Conservation (phyloP, 2,113 vertebrate genomes). For the Strix aluco region DNA sequence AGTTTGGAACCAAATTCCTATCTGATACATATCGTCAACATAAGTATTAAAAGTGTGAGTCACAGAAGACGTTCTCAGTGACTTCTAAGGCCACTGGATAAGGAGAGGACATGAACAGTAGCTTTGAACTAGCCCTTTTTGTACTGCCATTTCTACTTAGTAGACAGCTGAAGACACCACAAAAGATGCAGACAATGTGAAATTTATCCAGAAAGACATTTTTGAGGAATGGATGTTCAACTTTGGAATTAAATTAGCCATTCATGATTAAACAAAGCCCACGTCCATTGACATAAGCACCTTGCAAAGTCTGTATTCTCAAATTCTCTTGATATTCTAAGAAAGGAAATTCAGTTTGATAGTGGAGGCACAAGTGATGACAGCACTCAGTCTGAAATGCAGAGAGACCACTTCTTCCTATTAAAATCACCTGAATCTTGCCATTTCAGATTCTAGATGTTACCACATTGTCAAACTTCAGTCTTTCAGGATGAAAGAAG, state of each 20-base stretch:
- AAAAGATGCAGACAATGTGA: background rate
- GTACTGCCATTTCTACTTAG: background rate
- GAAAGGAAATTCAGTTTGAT: background rate
- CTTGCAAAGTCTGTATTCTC: background rate
- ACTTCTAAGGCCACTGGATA: background rate
- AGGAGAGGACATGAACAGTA: background rate
- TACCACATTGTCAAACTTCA: background rate
- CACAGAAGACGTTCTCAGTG: background rate
- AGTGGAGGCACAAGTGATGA: background rate
- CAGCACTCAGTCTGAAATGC: background rate
- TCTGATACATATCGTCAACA: background rate
- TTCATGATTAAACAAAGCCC: background rate
- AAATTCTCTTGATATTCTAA: background rate
- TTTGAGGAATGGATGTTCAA: background rate
- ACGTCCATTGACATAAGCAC: background rate
- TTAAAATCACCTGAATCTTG: background rate
- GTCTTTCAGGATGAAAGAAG: background rate
- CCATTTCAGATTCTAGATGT: background rate
- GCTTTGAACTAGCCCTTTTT: background rate
- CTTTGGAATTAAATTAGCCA: background rate
- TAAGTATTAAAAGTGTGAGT: background rate
- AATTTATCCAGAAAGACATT: background rate
- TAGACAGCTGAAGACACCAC: background rate
- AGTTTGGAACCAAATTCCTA: background rate
- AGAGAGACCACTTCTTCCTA: background rate